These are phyloP conservation scores for Calliphora vomitoria DNA, from an alignment of 2,888 invertebrate species.

Conservation along the genomic window DNA sequence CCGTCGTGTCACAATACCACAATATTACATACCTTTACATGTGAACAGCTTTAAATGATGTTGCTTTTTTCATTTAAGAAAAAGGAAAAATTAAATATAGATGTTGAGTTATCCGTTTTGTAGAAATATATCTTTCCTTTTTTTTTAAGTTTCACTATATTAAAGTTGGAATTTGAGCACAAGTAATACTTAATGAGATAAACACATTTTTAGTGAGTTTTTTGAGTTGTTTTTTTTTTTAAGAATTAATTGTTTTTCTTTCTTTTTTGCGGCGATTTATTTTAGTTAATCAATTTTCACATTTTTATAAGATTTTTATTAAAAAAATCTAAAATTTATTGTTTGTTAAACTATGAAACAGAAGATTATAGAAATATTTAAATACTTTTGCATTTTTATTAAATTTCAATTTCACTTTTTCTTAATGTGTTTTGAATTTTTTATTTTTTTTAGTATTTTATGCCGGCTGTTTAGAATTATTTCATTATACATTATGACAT, in stretches of 20 bases:
- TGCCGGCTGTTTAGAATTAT: background rate
- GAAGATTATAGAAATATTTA: background rate
- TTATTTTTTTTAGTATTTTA: background rate
- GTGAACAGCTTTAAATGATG: slow-evolving; percentile 62
- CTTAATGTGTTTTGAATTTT: background rate
- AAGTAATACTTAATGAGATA: background rate
- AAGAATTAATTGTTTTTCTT: background rate
- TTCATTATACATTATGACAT: background rate
- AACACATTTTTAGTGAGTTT: slow-evolving; percentile 31
- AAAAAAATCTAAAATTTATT: background rate
- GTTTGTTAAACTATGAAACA: background rate
- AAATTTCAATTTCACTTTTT: background rate
- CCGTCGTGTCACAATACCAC: no score
- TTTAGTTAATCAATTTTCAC: background rate
- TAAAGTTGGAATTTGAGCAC: background rate
- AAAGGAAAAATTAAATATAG: background rate
- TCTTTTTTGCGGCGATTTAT: background rate
- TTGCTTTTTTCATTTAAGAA: slow-evolving; percentile 63
- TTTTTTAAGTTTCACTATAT: background rate
- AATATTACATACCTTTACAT: slow-evolving; percentile 65
- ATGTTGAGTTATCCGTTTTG: background rate
- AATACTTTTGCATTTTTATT: background rate
- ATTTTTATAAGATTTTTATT: slow-evolving; percentile 14
- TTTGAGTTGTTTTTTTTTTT: background rate
- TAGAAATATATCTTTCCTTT: slow-evolving; percentile 12